phyloP scores from a whole-genome alignment of 2,888 invertebrate genomes.

The Odontomyia ornata region DNA sequence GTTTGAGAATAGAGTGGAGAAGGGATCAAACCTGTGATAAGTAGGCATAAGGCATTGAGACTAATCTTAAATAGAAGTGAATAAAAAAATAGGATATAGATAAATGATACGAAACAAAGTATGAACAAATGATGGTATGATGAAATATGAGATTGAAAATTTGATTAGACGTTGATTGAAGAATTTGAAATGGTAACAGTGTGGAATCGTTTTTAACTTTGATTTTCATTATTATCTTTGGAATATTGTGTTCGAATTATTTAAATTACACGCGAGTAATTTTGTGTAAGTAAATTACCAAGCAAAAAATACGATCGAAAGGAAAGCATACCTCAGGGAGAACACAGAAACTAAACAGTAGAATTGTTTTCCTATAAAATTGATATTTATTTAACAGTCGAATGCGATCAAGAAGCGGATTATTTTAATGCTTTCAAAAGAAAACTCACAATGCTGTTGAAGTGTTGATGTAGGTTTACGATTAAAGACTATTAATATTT shows the following conservation, averaged over 20 bases:
- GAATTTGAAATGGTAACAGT: background rate
- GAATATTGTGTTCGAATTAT: background rate
- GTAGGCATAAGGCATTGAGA: slow-evolving; percentile 45
- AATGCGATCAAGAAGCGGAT: slow-evolving; percentile 1
- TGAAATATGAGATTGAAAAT: slow-evolving; percentile 16
- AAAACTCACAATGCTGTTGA: slow-evolving; percentile 5
- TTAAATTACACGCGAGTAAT: background rate
- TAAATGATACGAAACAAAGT: slow-evolving; percentile 16
- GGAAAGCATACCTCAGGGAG: slow-evolving; percentile 39
- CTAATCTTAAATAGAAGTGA: slow-evolving; percentile 27
- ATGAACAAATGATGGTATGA: background rate
- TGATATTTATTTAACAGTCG: background rate
- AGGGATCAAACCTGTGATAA: slow-evolving; percentile 50
- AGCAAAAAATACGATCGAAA: background rate
- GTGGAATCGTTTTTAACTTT: background rate
- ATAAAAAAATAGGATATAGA: background rate
- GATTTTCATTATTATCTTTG: background rate
- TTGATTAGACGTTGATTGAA: background rate
- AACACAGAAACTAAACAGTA: slow-evolving; percentile 34
- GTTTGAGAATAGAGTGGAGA: slow-evolving; percentile 32
- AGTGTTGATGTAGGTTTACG: background rate
- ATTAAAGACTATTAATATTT: too few relatives aligned
- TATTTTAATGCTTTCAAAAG: slow-evolving; percentile 13
- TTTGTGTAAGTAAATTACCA: background rate
- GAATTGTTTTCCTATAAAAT: slow-evolving; percentile 28